Evolutionary conservation across 2,888 invertebrate species (phyloP).

Genomic region (Drosophila dives): DNA sequence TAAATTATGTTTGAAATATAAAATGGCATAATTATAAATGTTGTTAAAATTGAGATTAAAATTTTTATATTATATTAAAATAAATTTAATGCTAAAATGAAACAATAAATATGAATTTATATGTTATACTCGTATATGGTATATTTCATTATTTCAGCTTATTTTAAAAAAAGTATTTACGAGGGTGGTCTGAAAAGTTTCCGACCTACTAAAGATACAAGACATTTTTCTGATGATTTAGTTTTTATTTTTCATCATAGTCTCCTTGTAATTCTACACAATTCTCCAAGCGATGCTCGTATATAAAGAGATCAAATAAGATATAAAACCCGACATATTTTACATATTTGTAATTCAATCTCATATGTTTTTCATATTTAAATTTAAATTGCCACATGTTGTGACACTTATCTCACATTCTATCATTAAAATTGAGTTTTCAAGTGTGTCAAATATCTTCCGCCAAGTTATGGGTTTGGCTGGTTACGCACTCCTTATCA

Average conservation of each 20-base stretch:
- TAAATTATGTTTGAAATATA: no score
- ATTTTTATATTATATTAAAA: background rate
- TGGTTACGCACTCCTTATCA: background rate
- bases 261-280: no score
- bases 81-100: background rate
- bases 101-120: background rate
- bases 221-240: no score
- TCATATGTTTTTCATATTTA: background rate
- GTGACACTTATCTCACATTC: background rate
- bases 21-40: background rate
- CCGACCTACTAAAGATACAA: no score
- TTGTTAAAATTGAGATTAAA: background rate
- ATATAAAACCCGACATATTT: background rate
- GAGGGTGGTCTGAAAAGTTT: no score
- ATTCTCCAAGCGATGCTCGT: no score
- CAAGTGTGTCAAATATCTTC: background rate
- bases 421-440: background rate
- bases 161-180: background rate
- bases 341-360: background rate
- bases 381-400: background rate
- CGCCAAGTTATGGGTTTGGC: background rate
- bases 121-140: background rate
- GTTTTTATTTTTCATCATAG: no score
- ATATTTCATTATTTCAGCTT: background rate
- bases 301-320: background rate